A percentile compares a stretch with the other conserved stretches of the same genome.
Evolutionary conservation across 2,797 vertebrate genomes (phyloP).

Genomic region (Liparis tanakae): DNA sequence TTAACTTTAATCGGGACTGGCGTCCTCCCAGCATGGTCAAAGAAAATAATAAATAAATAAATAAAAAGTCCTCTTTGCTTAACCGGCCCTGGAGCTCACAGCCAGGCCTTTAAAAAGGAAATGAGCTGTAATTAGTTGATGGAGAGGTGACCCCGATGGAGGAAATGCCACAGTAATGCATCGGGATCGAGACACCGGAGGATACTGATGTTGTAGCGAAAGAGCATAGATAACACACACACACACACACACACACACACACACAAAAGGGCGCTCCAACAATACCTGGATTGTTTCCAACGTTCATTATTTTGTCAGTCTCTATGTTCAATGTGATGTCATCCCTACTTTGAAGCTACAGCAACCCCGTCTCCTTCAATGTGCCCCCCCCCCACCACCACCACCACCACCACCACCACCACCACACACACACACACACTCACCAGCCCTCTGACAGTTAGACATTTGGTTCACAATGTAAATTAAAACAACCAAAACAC

Average conservation of each 20-base stretch:
- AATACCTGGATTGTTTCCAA: conserved; percentile 12
- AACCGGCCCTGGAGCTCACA: conserved; percentile 48
- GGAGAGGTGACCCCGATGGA: conserved; percentile 60
- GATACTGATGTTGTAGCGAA: conserved; percentile 20
- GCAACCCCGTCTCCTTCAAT: not conserved
- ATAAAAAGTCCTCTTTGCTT: conserved; percentile 60
- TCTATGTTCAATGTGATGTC: not conserved
- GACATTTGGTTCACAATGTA: too few species aligned
- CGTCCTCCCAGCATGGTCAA: conserved; percentile 58
- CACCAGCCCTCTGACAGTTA: not conserved
- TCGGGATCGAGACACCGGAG: conserved; percentile 26
- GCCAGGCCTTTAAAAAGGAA: conserved; percentile 56
- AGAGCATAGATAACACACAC: not conserved
- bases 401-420: too few species aligned
- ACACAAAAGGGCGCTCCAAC: not conserved
- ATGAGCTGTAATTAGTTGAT: conserved; percentile 76
- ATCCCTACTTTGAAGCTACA: not conserved
- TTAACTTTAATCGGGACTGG: conserved; percentile 77
- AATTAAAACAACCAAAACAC: too few species aligned
- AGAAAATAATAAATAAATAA: conserved; percentile 44
- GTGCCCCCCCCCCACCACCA: not conserved
- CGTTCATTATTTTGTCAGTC: conserved; percentile 8
- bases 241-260: too few species aligned
- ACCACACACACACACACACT: too few species aligned
- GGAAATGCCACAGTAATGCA: conserved; percentile 47